Evolutionary conservation across 2,888 invertebrate species (phyloP), one percentile per base, ranked within the genome.

Genomic region (Spicauda simplicius): DNA sequence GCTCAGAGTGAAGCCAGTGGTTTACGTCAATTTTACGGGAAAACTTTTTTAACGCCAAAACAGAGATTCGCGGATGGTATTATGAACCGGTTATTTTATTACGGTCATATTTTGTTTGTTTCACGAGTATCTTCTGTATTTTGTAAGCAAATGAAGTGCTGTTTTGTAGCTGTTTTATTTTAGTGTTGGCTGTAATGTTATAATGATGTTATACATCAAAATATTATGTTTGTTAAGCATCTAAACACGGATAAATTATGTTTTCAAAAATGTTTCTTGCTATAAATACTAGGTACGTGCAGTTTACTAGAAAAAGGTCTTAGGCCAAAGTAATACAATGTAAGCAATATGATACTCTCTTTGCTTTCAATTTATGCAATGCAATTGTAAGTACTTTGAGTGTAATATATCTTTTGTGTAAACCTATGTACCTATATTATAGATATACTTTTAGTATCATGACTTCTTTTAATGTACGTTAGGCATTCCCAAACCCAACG

Each of bases 21-120:
- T 5, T 41, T 41, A 41, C 41, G 5, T 41, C 41, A 41, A 14
- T 11, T 41, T 41, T 41, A 41, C 41, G 41, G 41, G 41, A 14
- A 41, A 41, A 41, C 41, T 45, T 58, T 58, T 57, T 58, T 58
- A 58, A 45, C 7, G 20, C 18, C 58, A 58, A 45, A 58, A 58
- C 58, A 58, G 45, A 37, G 45, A 58, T 58, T 58, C 58, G 20
- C 45, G 20, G 58, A 45, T 58, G 20, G 45, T 58, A 58, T 58
- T 58, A 58, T 58, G 58, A 58, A 58, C 58, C 45, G 45, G 58
- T 58, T 45, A 58, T 58, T 58, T 58, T 58, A 58, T 58, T 45
- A 45, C 58, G 20, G 45, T 58, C 20, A 58, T 58, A 58, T 58
- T 45, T 58, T 58, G 41, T 58, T 58, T 56, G 37, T 56, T 58